phyloP scores from a whole-genome alignment of 2,113 vertebrate species.

The Typhlomys cinereus region DNA sequence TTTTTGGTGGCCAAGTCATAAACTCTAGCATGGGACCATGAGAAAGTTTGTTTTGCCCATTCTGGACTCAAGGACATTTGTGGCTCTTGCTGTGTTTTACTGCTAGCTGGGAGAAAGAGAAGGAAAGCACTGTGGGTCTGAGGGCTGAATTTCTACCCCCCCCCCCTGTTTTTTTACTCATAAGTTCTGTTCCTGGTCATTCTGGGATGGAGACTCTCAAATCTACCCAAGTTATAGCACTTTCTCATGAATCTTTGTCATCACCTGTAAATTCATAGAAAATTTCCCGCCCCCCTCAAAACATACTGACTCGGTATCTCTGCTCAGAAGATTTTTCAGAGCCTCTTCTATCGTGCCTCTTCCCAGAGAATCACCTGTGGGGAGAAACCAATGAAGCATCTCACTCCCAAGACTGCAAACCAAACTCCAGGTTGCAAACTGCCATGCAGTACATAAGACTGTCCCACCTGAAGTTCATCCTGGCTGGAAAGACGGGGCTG shows the following conservation, averaged over 20 bases:
- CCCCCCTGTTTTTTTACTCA: slow-evolving; percentile 67
- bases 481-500: background rate
- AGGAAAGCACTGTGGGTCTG: background rate
- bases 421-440: background rate
- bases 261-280: background rate
- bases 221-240: background rate
- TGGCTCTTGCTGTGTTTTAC: background rate
- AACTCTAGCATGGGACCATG: background rate
- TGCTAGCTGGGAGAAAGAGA: slow-evolving; percentile 51
- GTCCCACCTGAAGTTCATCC: background rate
- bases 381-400: slow-evolving; percentile 10
- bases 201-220: slow-evolving; percentile 27
- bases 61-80: background rate
- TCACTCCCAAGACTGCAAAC: slow-evolving; percentile 54
- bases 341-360: background rate
- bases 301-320: background rate
- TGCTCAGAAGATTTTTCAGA: background rate
- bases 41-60: slow-evolving; percentile 23
- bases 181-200: slow-evolving; percentile 17
- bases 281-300: slow-evolving; percentile 51
- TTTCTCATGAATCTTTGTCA: slow-evolving; percentile 64
- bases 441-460: background rate
- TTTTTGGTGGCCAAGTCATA: background rate
- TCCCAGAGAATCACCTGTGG: slow-evolving; percentile 63
- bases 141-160: background rate